A percentile compares a stretch with the other conserved stretches of the same genome.
These are phyloP conservation scores for Triplophysa bombifrons DNA, from an alignment of 2,797 vertebrate species.

Conservation along the genomic window DNA sequence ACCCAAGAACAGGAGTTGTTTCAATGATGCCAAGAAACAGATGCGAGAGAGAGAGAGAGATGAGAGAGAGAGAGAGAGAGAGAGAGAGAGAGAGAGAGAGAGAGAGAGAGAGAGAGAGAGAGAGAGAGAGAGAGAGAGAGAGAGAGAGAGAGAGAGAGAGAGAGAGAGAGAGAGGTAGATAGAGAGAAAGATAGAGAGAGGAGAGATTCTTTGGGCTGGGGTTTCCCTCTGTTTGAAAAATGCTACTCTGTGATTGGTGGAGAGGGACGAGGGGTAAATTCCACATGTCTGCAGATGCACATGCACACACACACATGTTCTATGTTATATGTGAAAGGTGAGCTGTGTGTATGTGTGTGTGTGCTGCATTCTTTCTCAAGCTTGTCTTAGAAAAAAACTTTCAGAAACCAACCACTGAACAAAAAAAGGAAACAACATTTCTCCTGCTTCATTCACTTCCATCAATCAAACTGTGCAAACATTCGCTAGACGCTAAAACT, in stretches of 20 bases:
- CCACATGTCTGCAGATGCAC: constrained; percentile 42
- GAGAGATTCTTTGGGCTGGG: constrained; percentile 9
- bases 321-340: constrained; percentile 16
- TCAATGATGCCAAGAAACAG: neutral
- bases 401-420: neutral
- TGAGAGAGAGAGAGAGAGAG: no score
- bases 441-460: neutral
- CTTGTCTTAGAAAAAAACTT: neutral
- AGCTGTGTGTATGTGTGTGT: constrained; percentile 8
- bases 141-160: no score
- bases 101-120: neutral
- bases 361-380: constrained; percentile 25
- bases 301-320: neutral
- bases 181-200: neutral
- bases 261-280: constrained; percentile 36
- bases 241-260: constrained; percentile 48
- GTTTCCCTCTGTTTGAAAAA: constrained; percentile 52
- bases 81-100: no score
- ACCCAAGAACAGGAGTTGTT: neutral
- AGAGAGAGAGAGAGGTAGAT: no score
- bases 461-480: neutral
- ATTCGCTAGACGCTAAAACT: no score
- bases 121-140: neutral
- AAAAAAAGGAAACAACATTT: neutral
- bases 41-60: no score